Base-by-base conservation (phyloP, 2,113 vertebrate species). In the Cochlearius cochlearius region DNA sequence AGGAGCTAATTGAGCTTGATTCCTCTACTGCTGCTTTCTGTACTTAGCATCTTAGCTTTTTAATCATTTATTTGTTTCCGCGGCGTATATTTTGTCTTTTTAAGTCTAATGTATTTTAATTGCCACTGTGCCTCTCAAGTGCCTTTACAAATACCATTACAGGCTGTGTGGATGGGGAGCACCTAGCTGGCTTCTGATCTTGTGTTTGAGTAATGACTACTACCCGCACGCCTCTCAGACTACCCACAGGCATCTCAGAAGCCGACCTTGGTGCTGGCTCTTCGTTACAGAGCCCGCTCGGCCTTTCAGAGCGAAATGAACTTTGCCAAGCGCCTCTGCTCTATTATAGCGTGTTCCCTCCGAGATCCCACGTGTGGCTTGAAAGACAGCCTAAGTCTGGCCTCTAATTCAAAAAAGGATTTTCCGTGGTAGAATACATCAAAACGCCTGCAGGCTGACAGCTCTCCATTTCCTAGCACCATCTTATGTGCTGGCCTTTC, bases 191-290 rank as follows among this genome's bases (percentile, higher is more conserved):
- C 30, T 90, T 90, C 75, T 79, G 71, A 49, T 69, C 27, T 32
- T 32, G 41, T 50, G 9, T 72, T 49, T 85, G 38, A 87, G 56
- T 23, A 45, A 34, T 38, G 55, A 71, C 13, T n/a, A 67, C 13
- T 38, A 9, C 25, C 11, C 50, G 38, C 72, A 66, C 0, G 0
- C 38, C 66, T 77, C 77, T 43, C 41, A 43, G 41, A 43, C 41
- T 43, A 15, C 41, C 68, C 47, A 76, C 15, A 15, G 21, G 20
- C 47, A 55, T 18, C 59, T 62, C 59, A 26, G 59, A 78, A 64
- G 38, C 11, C 29, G 16, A 5, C 32, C 11, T 9, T 3, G 12
- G 18, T 10, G 4, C 53, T 29, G 0, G 0, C 52, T 58, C 62
- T 7, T 36, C 0, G 0, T 30, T 39, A 78, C 62, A 91, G 59